Base-by-base conservation (phyloP, 1,140 invertebrate species). In the Pogonomyrmex californicus region DNA sequence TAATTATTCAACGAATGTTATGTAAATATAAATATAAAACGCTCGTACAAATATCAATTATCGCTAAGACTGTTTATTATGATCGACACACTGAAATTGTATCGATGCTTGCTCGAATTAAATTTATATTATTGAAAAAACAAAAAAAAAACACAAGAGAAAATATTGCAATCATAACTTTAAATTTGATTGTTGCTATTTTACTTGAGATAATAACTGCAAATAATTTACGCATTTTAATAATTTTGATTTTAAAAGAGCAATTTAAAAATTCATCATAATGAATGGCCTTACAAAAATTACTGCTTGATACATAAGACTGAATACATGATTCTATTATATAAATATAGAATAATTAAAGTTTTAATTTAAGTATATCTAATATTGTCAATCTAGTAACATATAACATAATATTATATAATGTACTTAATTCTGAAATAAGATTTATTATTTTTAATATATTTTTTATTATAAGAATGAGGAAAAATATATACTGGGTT, bases 271-370 rank as follows among this genome's bases (percentile, higher is more conserved):
- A 14, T 54, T 54, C 1, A 23, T 78, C 51, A 38, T 5, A 49
- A 65, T 36, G 17, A 41, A 44, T 0, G 6, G 65, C 10, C 6
- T 1, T 44, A 3, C 23, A 44, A n/a, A 51, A 38, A 65, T 65
- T 68, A 38, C 23, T 54, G 38, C 49, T 71, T 56, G 14, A 44
- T 70, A n/a, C 12, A 81, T 49, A 62, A 83, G 68, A 83, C 79
- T 83, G 79, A 82, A 47, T 58, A 71, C 5, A 23, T 4, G 7
- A 60, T 82, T 54, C 12, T 38, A 58, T 65, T 68, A 38, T 79
- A 79, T 63, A 68, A 23, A 66, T 30, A 3, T 73, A 82, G 17
- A 23, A 23, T 17, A 9, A 70, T 54, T 30, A 14, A 79, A 66
- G 36, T 54, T 30, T 6, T 49, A 71, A 12, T 47, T 56, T 23